These are phyloP conservation scores for Suillia variegata DNA, from an alignment of 2,888 invertebrate species.

Conservation along the genomic window DNA sequence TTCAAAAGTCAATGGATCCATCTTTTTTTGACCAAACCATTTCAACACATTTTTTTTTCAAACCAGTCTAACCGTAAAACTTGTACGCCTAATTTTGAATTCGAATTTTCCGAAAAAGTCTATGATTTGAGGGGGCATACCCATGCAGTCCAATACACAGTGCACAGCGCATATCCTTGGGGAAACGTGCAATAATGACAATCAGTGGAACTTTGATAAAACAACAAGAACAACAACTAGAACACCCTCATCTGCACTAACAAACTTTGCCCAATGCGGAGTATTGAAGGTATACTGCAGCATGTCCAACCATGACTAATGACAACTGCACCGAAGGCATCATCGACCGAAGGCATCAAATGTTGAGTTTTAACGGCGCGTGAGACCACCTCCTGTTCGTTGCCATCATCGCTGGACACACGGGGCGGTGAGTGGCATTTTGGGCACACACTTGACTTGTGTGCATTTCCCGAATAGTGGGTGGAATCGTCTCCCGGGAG, in stretches of 20 bases:
- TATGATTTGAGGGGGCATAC: no score
- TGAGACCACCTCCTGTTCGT: background rate
- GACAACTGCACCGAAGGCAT: constrained; percentile 19
- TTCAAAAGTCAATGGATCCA: no score
- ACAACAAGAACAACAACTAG: background rate
- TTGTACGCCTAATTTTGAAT: no score
- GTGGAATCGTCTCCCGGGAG: constrained; percentile 1
- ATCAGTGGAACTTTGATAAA: constrained; percentile 1
- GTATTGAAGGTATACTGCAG: constrained; percentile 12
- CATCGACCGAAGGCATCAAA: background rate
- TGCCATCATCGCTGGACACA: background rate
- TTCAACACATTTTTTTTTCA: no score
- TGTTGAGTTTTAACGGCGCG: background rate
- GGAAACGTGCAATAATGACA: constrained; percentile 22
- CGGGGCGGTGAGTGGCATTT: background rate
- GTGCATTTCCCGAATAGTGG: no score
- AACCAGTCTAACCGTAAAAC: no score
- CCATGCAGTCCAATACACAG: no score
- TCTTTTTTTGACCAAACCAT: no score
- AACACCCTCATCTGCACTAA: background rate
- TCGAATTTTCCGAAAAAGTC: no score
- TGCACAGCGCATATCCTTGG: constrained; percentile 8
- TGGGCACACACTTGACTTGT: no score
- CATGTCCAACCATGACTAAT: constrained; percentile 4
- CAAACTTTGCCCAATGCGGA: constrained; percentile 13